These are phyloP conservation scores for Gallinago nigripennis DNA, from an alignment of 2,797 vertebrate species.

Conservation along the genomic window DNA sequence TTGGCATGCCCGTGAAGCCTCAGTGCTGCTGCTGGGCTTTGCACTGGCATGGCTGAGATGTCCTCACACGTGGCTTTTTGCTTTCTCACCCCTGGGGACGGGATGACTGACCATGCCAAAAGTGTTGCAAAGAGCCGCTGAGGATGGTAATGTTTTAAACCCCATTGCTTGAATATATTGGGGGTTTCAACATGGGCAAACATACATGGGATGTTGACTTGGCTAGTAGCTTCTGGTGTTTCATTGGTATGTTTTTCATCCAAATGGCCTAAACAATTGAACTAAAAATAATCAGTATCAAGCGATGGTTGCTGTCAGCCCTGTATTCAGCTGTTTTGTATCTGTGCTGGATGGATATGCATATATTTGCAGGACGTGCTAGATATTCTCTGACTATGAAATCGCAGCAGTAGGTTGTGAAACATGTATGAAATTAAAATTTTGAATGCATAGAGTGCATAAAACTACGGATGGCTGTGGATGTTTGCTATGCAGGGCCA, in stretches of 20 bases:
- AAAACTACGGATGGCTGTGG: not conserved
- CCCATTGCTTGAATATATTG: not conserved
- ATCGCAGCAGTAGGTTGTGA: conserved; percentile 10
- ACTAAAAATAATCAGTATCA: conserved; percentile 26
- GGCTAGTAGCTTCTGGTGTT: not conserved
- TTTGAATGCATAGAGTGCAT: conserved; percentile 47
- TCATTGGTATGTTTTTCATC: not conserved
- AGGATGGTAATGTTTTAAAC: not conserved
- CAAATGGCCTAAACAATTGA: not conserved
- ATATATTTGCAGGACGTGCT: not conserved
- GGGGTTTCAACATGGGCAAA: not conserved
- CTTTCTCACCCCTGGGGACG: accelerated
- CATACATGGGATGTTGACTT: not conserved
- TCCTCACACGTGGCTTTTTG: not conserved
- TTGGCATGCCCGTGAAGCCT: accelerated
- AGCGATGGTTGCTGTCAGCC: not conserved
- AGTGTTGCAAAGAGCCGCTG: not conserved
- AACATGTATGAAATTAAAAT: conserved; percentile 63
- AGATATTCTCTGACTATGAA: conserved; percentile 27
- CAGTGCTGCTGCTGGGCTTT: not conserved
- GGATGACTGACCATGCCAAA: accelerated
- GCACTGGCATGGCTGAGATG: not conserved
- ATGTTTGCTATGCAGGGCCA: conserved; percentile 29
- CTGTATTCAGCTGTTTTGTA: not conserved
- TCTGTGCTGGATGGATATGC: not conserved